Base-by-base conservation (phyloP, 1,140 invertebrate species). In the Drosophila watanabei region DNA sequence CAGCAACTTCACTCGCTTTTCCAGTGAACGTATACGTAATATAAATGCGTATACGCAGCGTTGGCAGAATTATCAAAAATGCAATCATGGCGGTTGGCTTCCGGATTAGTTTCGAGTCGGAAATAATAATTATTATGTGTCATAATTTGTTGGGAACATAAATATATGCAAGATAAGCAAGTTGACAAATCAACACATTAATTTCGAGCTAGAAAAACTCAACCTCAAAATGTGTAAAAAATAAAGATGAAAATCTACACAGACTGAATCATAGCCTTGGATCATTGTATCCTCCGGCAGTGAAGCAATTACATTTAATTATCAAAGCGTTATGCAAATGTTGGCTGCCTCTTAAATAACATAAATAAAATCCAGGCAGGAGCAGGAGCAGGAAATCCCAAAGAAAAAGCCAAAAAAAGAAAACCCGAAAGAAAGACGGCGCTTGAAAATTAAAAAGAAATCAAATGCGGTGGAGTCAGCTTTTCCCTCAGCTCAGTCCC, bases 281-380 rank as follows among this genome's bases (percentile, higher is more conserved):
- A 62, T 66, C 57, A 18, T 14, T 33, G 46, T 49, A 58, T 46
- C 76, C 54, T 39, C 39, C 35, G 79, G 78, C 79, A 48, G 56
- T 49, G 28, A 33, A 81, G 78, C 79, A 81, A 82, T 82, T 82
- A 81, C 66, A 82, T 82, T 82, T 82, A 82, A 82, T 82, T 82
- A 82, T 81, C 79, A 82, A 70, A 70, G 79, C 61, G 61, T 69
- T 77, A 81, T 81, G 80, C 80, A 82, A 82, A 75, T 71, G 32
- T 43, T 37, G 54, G n/a, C 33, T 35, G 52, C 16, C 52, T 39
- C n/a, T 35, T 70, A 48, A 73, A 73, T 43, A 59, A 71, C 35
- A 48, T 54, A 72, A 72, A 72, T 24, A 39, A 28, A 20, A 24
- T 16, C 18, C 45, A 46, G 20, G 45, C 18, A 3, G 18, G 43